phyloP scores from a whole-genome alignment of 2,888 invertebrate species.

The Acanthosoma haemorrhoidale region DNA sequence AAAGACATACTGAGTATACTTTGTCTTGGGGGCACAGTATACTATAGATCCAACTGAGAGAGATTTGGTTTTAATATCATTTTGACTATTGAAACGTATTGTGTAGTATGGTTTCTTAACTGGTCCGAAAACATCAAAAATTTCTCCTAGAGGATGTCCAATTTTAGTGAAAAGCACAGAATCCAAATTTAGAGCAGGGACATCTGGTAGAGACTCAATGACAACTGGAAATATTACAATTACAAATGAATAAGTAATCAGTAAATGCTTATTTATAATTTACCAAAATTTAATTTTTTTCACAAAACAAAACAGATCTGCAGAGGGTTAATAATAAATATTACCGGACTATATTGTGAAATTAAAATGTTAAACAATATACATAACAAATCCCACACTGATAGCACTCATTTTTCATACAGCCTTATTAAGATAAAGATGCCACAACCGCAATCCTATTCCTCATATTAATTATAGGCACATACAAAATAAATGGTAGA shows the following conservation, averaged over 20 bases:
- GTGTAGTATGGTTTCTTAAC: slow-evolving; percentile 81
- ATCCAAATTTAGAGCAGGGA: slow-evolving; percentile 77
- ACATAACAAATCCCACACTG: no score
- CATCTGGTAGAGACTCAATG: slow-evolving; percentile 63
- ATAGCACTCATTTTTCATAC: no score
- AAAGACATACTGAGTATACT: slow-evolving; percentile 71
- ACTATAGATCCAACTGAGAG: slow-evolving; percentile 65
- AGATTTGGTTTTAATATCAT: slow-evolving; percentile 66
- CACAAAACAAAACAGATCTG: neutral
- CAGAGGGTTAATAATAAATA: no score
- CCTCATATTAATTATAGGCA: no score
- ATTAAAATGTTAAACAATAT: no score
- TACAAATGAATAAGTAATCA: no score
- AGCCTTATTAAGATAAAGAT: no score
- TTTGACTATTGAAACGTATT: slow-evolving; percentile 76
- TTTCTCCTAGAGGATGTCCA: slow-evolving; percentile 69
- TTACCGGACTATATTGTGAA: no score
- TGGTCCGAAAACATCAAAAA: slow-evolving; percentile 89
- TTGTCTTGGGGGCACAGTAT: slow-evolving; percentile 73
- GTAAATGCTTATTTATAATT: no score
- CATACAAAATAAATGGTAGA: no score
- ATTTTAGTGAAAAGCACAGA: slow-evolving; percentile 79
- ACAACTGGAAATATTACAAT: slow-evolving; percentile 63
- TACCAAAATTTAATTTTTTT: neutral
- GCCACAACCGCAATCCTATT: no score